A percentile compares a stretch with the other conserved stretches of the same genome.
phyloP scores from a whole-genome alignment of 92 coral and sea anemone genomes.

The Bergia sp. region DNA sequence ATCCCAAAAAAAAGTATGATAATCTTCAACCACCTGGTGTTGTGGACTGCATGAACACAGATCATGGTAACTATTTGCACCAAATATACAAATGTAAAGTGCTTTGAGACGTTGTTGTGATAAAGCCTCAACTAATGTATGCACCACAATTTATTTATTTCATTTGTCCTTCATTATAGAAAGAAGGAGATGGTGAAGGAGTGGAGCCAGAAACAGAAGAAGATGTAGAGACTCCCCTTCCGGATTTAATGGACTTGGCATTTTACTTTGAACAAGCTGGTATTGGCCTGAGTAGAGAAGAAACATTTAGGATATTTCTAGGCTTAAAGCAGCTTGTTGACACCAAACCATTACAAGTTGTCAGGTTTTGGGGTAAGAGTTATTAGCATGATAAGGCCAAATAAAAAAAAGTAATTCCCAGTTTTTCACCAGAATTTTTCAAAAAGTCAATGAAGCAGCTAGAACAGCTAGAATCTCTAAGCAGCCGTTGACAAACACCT shows the following conservation, averaged over 20 bases:
- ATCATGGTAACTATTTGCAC: no score
- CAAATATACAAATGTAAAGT: no score
- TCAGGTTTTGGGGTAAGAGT: conserved; percentile 96
- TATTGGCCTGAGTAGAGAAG: conserved; percentile 91
- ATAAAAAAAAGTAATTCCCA: neutral
- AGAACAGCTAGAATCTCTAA: no score
- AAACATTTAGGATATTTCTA: conserved; percentile 85
- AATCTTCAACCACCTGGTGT: no score
- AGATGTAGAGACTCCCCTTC: conserved; percentile 96
- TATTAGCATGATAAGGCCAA: no score
- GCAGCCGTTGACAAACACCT: no score
- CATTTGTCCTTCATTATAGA: conserved; percentile 44
- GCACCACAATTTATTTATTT: neutral
- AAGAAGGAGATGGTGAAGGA: conserved; percentile 92
- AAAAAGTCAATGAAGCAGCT: no score
- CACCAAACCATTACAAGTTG: conserved; percentile 91
- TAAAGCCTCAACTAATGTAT: no score
- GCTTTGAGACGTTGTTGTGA: no score
- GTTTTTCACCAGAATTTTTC: no score
- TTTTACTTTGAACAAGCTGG: conserved; percentile 99
- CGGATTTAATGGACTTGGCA: conserved; percentile 90
- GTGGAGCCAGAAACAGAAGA: conserved; percentile 89
- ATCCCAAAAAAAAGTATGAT: no score
- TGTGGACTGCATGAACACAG: no score
- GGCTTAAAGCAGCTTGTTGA: conserved; percentile 91